A percentile compares a stretch with the other conserved stretches of the same genome.
phyloP scores from a whole-genome alignment of 2,113 vertebrate species.

The Silurus glanis region DNA sequence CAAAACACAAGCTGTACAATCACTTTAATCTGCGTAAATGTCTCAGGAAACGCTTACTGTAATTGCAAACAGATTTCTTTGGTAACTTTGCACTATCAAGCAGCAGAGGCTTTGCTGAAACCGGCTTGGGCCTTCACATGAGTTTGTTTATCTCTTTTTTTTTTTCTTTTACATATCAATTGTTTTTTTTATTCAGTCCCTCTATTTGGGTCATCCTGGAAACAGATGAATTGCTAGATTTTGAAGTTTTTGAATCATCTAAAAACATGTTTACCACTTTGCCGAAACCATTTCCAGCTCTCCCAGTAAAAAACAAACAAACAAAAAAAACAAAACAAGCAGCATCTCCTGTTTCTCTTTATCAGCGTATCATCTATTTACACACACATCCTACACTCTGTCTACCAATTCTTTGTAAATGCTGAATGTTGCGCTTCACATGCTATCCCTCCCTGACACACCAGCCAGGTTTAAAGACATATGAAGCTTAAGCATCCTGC shows the following conservation, averaged over 20 bases:
- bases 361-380: constrained; percentile 19
- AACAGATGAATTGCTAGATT: constrained; percentile 44
- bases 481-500: constrained; percentile 26
- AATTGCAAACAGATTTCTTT: constrained; percentile 8
- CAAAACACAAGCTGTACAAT: no score
- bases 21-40: neutral
- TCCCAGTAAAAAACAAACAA: neutral
- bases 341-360: neutral
- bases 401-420: neutral
- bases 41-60: neutral
- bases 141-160: neutral
- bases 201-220: constrained; percentile 57
- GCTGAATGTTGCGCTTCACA: neutral
- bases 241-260: constrained; percentile 4
- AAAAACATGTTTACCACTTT: constrained; percentile 8
- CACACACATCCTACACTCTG: neutral
- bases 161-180: constrained; percentile 16
- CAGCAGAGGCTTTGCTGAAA: neutral
- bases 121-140: neutral
- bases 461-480: constrained; percentile 8
- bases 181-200: constrained; percentile 47
- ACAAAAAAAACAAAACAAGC: neutral
- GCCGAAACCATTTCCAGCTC: neutral
- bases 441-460: neutral
- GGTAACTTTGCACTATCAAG: neutral